Percentiles rank a stretch among this genome's conserved stretches.
These are phyloP conservation scores for Oncorhynchus mykiss DNA, from an alignment of 2,113 vertebrate genomes.

Conservation along the genomic window DNA sequence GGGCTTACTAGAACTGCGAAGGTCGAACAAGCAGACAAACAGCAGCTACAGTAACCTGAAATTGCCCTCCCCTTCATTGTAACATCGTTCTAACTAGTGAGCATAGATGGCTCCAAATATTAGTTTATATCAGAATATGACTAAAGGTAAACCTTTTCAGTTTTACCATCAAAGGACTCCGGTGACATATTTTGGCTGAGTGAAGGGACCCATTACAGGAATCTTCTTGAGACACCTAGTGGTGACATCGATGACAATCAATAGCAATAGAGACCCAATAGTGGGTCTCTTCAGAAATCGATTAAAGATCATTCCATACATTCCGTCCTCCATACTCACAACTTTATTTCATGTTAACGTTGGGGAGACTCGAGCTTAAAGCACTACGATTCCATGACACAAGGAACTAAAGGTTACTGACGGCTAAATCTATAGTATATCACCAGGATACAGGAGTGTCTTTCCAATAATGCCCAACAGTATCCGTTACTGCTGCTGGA, in stretches of 20 bases:
- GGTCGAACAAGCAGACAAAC: neutral
- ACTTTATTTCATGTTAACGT: neutral
- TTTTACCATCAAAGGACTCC: neutral
- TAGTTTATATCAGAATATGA: too few species aligned
- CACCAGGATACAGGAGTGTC: constrained; percentile 7
- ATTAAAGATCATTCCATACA: constrained; percentile 1
- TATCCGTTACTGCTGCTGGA: constrained; percentile 40
- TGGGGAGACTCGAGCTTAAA: neutral
- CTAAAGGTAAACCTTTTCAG: neutral
- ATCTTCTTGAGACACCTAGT: neutral
- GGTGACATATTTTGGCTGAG: neutral
- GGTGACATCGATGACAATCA: neutral
- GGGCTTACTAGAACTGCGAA: constrained; percentile 33
- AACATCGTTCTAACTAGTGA: constrained; percentile 37
- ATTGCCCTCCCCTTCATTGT: constrained; percentile 57
- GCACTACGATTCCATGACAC: neutral
- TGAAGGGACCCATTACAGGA: too few species aligned
- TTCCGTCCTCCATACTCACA: constrained; percentile 13
- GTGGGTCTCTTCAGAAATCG: neutral
- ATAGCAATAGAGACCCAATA: neutral
- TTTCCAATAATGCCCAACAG: constrained; percentile 52
- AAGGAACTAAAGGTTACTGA: constrained; percentile 27
- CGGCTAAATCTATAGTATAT: neutral
- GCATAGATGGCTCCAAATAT: neutral
- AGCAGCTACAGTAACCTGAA: constrained; percentile 22